Evolutionary conservation across 2,113 vertebrate species (phyloP), one percentile per base, ranked within the genome.

Genomic region (Carassius gibelio): DNA sequence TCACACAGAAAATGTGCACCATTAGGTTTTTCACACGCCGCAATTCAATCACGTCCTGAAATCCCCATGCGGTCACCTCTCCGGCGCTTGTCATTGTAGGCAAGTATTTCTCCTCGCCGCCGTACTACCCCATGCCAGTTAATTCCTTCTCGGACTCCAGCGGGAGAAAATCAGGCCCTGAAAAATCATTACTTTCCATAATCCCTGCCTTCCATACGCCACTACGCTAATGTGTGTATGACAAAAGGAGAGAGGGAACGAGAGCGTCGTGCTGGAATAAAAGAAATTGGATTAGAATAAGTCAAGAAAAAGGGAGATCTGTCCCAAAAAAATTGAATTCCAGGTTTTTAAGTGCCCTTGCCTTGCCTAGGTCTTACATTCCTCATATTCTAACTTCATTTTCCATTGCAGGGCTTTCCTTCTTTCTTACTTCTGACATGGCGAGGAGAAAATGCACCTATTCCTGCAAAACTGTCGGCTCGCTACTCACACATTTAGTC

Each of bases 1-100:
- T 88, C 82, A 88, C 86, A 88, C 85, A 89, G 86, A 90, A 90
- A 90, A 90, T 88, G 87, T 86, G 75, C 36, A 74, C 87, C 72
- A 84, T 89, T 90, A 89, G 88, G 82, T 87, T 87, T 87, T 85
- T 87, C 59, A 78, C 82, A 87, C 77, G 86, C 80, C 48, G 83
- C 87, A 88, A 90, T 89, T 90, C 88, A 90, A 89, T 90, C 86
- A 88, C 52, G 83, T 84, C 80, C 69, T 59, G 52, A 90, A 89
- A 89, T 87, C 87, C 89, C 82, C 0, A 13, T 45, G 11, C 84
- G 36, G 85, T 85, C 86, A 88, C 68, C 83, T 21, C 78, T 78
- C 62, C 55, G 36, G 64, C 57, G 77, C 48, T 45, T 81, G 36
- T 71, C 80, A 45, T 82, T 80, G 77, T 82, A 84, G 45, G 77